Base-by-base conservation (phyloP, 1,140 invertebrate species). In the Diabrotica undecimpunctata region DNA sequence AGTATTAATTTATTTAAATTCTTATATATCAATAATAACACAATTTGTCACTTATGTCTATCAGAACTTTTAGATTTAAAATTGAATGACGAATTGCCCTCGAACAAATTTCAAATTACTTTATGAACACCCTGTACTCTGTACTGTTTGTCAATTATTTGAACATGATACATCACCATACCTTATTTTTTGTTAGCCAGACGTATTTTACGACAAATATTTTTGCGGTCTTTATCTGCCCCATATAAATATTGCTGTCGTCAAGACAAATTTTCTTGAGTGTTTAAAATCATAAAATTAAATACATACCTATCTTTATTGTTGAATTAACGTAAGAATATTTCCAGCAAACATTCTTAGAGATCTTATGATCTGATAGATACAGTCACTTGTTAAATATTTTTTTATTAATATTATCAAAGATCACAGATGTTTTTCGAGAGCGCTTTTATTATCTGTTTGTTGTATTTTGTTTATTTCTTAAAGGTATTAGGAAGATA, bases 301-400 rank as follows among this genome's bases (percentile, higher is more conserved):
- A 46, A 46, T 10, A 46, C n/a, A 46, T 46, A 10, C 41, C 41
- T 46, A 10, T 46, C 41, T 46, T 10, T 46, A 10, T 46, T 46
- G 41, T 46, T 46, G n/a, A n/a, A 46, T 46, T 46, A 46, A n/a
- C 8, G 41, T 46, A 46, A 46, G n/a, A 46, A 46, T 6, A n/a
- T 46, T 46, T n/a, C 41, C 8, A 46, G n/a, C 6, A 46, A 46
- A 46, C 41, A 46, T 10, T 25, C 25, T n/a, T 46, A 46, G 8
- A 46, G n/a, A 46, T 46, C 41, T 46, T n/a, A 46, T 46, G 41
- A 46, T 46, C 41, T 46, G 41, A 46, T 46, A 46, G 41, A 46
- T 46, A 46, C 41, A n/a, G 41, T 46, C 41, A 46, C 41, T 10
- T 10, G 41, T 46, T 46, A 46, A 46, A 46, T 46, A 25, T 25